These are phyloP conservation scores for Protaetia brevitarsis DNA, from an alignment of 1,140 invertebrate species.

Conservation along the genomic window DNA sequence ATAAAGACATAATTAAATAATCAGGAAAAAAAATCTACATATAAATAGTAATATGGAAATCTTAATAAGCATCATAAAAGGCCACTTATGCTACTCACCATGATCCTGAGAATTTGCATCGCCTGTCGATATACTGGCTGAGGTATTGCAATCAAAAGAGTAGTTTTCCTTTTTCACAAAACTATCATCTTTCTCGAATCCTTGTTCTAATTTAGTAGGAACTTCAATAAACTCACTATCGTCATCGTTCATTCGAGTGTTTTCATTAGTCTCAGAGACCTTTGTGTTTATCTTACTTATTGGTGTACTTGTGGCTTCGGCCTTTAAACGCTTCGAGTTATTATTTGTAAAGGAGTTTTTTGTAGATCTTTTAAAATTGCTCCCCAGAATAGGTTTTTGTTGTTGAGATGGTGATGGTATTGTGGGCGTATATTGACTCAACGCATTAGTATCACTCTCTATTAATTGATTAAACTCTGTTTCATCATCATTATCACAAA, in stretches of 20 bases:
- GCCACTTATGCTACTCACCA: conserved; percentile 25
- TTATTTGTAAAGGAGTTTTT: conserved; percentile 21
- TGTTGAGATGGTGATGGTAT: conserved; percentile 23
- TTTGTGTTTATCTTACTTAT: conserved; percentile 2
- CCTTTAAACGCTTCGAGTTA: conserved; percentile 31
- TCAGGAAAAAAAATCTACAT: neutral
- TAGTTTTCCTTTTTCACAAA: neutral
- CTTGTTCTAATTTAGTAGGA: conserved; percentile 4
- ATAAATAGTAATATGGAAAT: neutral
- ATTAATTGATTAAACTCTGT: conserved; percentile 20
- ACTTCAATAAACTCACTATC: conserved; percentile 25
- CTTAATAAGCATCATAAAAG: neutral
- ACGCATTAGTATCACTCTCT: neutral
- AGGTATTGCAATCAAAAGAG: neutral
- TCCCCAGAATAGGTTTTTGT: neutral
- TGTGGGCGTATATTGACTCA: conserved; percentile 8
- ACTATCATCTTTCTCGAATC: neutral
- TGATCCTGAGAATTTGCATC: conserved; percentile 31
- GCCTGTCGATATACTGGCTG: neutral
- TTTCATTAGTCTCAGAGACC: neutral
- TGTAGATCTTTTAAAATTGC: conserved; percentile 23
- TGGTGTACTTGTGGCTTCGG: conserved; percentile 19
- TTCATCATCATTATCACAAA: conserved; percentile 30
- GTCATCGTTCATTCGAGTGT: conserved; percentile 20
- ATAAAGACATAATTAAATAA: too few relatives aligned